These are phyloP conservation scores for Chorisops tibialis DNA, from an alignment of 2,888 invertebrate species.

Conservation along the genomic window DNA sequence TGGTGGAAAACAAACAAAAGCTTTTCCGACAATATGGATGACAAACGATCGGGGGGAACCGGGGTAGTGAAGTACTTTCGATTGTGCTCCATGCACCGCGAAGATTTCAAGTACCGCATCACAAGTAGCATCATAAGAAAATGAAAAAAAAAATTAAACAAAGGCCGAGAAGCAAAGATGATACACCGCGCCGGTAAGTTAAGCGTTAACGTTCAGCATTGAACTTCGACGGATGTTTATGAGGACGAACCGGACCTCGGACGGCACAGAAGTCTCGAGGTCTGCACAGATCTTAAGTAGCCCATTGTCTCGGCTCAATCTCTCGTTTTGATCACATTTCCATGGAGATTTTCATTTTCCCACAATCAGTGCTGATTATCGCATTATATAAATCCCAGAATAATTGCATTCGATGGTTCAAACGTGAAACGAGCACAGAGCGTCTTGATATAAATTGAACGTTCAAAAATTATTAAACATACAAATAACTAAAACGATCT, in stretches of 20 bases:
- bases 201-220: slow-evolving; percentile 13
- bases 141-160: no score
- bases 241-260: slow-evolving; percentile 11
- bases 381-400: slow-evolving; percentile 16
- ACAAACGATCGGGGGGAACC: no score
- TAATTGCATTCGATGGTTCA: not conserved
- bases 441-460: no score
- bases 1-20: no score
- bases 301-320: slow-evolving; percentile 17
- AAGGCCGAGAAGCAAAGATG: not conserved
- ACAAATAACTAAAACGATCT: no score
- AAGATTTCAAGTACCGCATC: no score
- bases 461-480: no score
- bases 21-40: no score
- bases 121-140: no score
- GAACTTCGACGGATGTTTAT: slow-evolving; percentile 24
- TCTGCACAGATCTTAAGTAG: slow-evolving; percentile 4
- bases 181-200: slow-evolving; percentile 17
- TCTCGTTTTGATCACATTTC: slow-evolving; percentile 16
- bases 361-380: slow-evolving; percentile 19
- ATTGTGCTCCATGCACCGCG: no score
- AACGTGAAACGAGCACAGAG: no score
- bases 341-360: slow-evolving; percentile 17
- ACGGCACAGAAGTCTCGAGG: not conserved
- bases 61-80: no score